These are phyloP conservation scores for Siphlonurus alternatus DNA, from an alignment of 2,888 invertebrate genomes.

Conservation along the genomic window DNA sequence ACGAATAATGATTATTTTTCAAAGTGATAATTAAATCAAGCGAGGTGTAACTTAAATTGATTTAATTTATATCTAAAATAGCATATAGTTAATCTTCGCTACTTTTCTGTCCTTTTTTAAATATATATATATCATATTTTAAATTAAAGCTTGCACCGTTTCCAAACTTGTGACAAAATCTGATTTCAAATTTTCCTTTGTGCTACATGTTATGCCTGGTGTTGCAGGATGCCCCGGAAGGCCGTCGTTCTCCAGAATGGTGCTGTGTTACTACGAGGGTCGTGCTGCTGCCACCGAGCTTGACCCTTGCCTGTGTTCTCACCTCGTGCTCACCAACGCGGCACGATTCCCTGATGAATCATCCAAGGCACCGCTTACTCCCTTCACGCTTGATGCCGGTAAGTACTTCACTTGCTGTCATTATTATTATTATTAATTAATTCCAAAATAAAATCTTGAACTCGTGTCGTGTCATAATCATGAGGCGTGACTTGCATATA, in stretches of 20 bases:
- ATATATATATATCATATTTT: no score
- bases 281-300: slow-evolving; percentile 9
- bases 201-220: no score
- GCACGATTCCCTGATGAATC: neutral
- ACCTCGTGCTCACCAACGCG: slow-evolving; percentile 13
- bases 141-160: no score
- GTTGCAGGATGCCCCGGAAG: neutral
- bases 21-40: no score
- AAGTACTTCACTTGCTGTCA: slow-evolving; percentile 6
- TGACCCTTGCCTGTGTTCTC: slow-evolving; percentile 14
- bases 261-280: slow-evolving; percentile 10
- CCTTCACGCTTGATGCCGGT: slow-evolving; percentile 12
- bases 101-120: no score
- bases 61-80: no score
- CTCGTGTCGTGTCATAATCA: slow-evolving; percentile 4
- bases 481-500: no score
- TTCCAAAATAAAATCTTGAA: slow-evolving; percentile 5
- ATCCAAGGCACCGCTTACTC: slow-evolving; percentile 8
- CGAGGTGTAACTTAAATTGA: no score
- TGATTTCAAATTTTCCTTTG: no score
- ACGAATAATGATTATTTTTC: no score
- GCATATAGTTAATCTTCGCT: no score
- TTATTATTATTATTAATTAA: slow-evolving; percentile 4
- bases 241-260: slow-evolving; percentile 4
- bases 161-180: no score